These are phyloP conservation scores for Bradypodion ventrale DNA, from an alignment of 2,797 vertebrate species.

Conservation along the genomic window DNA sequence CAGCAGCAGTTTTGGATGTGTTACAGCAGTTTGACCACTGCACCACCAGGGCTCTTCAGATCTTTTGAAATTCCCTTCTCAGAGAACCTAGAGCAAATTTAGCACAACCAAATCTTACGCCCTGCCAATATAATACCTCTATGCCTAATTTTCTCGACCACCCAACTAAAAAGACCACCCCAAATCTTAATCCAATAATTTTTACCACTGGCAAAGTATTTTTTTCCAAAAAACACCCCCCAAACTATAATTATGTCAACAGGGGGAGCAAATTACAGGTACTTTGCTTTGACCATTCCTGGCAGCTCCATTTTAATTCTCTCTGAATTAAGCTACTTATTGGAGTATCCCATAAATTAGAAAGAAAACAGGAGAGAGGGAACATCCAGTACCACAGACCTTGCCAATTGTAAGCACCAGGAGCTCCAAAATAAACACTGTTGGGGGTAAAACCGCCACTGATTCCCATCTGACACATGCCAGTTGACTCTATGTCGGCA, in stretches of 20 bases:
- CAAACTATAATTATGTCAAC: not conserved
- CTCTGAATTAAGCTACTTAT: not conserved
- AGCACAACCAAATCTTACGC: not conserved
- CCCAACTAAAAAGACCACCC: not conserved
- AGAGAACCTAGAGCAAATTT: not conserved
- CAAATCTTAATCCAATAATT: not conserved
- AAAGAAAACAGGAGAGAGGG: not conserved
- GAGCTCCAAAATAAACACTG: constrained; percentile 83
- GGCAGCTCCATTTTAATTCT: not conserved
- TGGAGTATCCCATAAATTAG: not conserved
- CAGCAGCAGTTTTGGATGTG: too few species aligned
- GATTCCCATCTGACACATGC: constrained; percentile 94
- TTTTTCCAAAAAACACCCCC: not conserved
- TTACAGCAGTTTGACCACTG: too few species aligned
- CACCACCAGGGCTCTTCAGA: too few species aligned
- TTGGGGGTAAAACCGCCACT: constrained; percentile 85
- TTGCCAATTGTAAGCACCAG: constrained; percentile 90
- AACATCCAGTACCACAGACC: constrained; percentile 73
- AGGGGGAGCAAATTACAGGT: not conserved
- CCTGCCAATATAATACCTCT: not conserved
- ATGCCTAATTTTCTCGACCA: not conserved
- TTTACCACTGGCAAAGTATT: too few species aligned
- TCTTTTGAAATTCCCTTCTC: not conserved
- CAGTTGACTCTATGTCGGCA: constrained; percentile 75
- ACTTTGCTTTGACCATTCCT: not conserved